Percentiles rank a stretch among this genome's conserved stretches.
Conservation (phyloP, 2,888 invertebrate genomes). For the Agapostemon virescens region DNA sequence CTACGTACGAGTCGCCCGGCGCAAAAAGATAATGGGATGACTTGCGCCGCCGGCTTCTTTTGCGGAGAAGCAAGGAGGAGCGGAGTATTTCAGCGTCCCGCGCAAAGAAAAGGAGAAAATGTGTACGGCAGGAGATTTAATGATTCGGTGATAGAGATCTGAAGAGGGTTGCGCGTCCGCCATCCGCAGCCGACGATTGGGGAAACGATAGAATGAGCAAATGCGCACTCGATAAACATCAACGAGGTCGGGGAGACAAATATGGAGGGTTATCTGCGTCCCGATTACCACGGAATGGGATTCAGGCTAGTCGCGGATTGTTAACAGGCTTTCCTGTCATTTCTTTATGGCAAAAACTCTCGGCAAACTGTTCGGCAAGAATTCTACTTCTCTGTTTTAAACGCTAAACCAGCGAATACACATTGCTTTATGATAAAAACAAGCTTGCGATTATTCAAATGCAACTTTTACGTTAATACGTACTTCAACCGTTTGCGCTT, state of each 20-base stretch:
- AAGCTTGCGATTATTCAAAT: too few relatives aligned
- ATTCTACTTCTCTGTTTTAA: too few relatives aligned
- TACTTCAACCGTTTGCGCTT: too few relatives aligned
- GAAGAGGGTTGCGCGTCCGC: not conserved
- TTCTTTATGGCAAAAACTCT: not conserved
- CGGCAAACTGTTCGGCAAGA: not conserved
- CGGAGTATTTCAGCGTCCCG: not conserved
- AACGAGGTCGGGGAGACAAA: constrained; percentile 35
- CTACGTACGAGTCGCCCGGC: not conserved
- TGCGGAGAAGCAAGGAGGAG: not conserved
- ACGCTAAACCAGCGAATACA: too few relatives aligned
- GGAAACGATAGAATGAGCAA: constrained; percentile 27
- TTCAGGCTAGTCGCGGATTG: not conserved
- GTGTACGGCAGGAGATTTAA: not conserved
- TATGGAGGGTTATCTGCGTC: constrained; percentile 31
- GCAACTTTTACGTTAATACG: too few relatives aligned
- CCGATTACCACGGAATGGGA: constrained; percentile 14
- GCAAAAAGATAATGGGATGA: not conserved
- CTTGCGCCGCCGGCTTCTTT: not conserved
- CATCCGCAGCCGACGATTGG: not conserved
- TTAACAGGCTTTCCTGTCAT: not conserved
- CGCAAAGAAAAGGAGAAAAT: not conserved
- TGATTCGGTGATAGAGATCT: constrained; percentile 12
- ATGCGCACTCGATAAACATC: constrained; percentile 44
- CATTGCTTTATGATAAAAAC: too few relatives aligned